A percentile compares a stretch with the other conserved stretches of the same genome.
Conservation (phyloP, 2,113 vertebrate species). For the Malurus melanocephalus region DNA sequence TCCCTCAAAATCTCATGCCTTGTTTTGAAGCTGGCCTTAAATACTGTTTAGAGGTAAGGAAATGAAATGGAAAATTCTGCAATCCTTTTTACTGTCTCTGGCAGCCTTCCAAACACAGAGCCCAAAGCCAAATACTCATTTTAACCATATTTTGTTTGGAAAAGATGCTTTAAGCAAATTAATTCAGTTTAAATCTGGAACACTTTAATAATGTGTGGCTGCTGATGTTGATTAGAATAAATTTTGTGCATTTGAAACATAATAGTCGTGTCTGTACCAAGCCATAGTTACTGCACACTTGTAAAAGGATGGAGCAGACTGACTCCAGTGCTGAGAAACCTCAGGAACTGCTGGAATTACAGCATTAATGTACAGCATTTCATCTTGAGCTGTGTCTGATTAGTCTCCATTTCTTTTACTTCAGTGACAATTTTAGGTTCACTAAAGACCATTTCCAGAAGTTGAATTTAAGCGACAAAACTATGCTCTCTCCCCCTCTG, state of each 20-base stretch:
- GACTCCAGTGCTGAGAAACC: not conserved
- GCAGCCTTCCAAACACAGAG: constrained; percentile 33
- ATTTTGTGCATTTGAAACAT: constrained; percentile 21
- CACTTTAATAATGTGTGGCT: constrained; percentile 30
- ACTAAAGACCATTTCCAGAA: not conserved
- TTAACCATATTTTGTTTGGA: constrained; percentile 47
- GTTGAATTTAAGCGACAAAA: not conserved
- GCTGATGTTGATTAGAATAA: constrained; percentile 36
- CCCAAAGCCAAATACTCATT: constrained; percentile 49
- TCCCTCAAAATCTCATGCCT: not conserved
- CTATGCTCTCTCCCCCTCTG: not conserved
- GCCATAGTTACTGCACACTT: not conserved
- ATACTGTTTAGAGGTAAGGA: constrained; percentile 30
- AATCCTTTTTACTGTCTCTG: constrained; percentile 23
- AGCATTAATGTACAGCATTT: not conserved
- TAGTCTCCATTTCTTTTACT: not conserved
- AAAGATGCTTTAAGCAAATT: constrained; percentile 51
- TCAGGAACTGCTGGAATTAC: not conserved
- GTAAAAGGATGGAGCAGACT: not conserved
- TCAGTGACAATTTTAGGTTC: not conserved
- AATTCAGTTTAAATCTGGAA: constrained; percentile 32
- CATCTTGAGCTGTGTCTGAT: not conserved
- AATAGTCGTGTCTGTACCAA: not conserved
- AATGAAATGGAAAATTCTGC: constrained; percentile 49
- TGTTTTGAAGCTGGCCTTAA: constrained; percentile 35